Conservation (phyloP, 2,888 invertebrate genomes). For the Aleiodes leptofemur region DNA sequence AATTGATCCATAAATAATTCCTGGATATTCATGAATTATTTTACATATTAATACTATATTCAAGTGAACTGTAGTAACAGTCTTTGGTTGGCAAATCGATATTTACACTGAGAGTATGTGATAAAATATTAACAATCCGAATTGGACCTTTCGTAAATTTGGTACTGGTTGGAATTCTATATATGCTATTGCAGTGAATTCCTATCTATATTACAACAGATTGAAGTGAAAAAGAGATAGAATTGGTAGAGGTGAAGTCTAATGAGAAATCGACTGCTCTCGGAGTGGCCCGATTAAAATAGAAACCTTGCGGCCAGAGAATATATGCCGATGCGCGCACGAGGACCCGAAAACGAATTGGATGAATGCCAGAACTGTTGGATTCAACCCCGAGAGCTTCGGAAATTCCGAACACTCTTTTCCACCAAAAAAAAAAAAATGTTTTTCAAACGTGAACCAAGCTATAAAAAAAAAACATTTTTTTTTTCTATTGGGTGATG, state of each 20-base stretch:
- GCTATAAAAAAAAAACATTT: background rate
- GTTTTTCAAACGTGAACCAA: background rate
- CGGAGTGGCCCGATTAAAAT: conserved; percentile 63
- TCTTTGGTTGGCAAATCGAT: background rate
- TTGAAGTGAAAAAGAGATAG: conserved; percentile 4
- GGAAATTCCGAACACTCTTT: conserved; percentile 41
- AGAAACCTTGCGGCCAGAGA: conserved; percentile 53
- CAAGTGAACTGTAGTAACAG: background rate
- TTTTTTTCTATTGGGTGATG: background rate
- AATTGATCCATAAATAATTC: background rate
- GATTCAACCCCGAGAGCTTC: conserved; percentile 8
- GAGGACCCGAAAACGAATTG: conserved; percentile 55
- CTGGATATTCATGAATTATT: background rate
- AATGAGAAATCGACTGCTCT: conserved; percentile 64
- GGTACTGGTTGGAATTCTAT: background rate
- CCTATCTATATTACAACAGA: conserved; percentile 7
- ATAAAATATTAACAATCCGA: conserved; percentile 36
- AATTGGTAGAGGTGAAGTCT: conserved; percentile 34
- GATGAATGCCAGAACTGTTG: conserved; percentile 58
- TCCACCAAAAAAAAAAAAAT: background rate
- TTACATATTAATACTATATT: background rate
- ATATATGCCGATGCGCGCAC: conserved; percentile 59
- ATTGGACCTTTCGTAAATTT: conserved; percentile 7
- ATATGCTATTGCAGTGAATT: conserved; percentile 27
- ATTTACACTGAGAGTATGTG: background rate